Base-by-base conservation (phyloP, 2,113 vertebrate genomes). In the Strigops habroptila region DNA sequence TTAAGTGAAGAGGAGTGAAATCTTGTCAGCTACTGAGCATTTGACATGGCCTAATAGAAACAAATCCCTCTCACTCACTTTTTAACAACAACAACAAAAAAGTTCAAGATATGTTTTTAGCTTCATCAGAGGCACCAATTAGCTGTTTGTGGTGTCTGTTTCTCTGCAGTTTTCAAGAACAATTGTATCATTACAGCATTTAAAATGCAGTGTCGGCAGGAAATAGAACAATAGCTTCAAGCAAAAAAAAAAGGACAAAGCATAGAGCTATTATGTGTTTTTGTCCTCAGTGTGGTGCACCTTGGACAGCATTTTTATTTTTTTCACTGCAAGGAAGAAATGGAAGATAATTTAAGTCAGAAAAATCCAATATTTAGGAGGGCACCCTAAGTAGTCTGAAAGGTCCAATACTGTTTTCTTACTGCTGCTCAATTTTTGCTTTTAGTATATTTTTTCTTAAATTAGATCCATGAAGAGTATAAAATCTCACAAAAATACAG, bases 181-280 rank as follows among this genome's bases (percentile, higher is more conserved):
- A 96, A 95, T 97, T 97, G 95, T 97, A 96, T 97, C 96, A 96
- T 97, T 98, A 98, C 80, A 90, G 80, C 31, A 43, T 91, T 96
- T 95, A 96, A 97, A 97, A 92, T 96, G 96, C 97, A 80, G 63
- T 87, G 94, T 97, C 69, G 70, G 96, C 97, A 97, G 90, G 95
- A 98, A 97, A 97, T 74, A 92, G 62, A 97, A 97, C 93, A 91
- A 96, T 86, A 97, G 60, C 78, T 97, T 91, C 94, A 87, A 97
- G 65, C 74, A 94, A 86, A 95, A 82, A 55, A 81, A 89, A 88
- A 70, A 75, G 92, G 80, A 87, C 59, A 92, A 95, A 91, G 64
- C 67, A 27, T 39, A 22, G 60, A 94, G 76, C 33, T 68, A 30
- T 94, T 96, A 78, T 89, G 33, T 90, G 59, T 5, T 48, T 93